Percentiles rank a stretch among this genome's conserved stretches.
phyloP scores from a whole-genome alignment of 1,140 invertebrate species.

The Nylanderia fulva region DNA sequence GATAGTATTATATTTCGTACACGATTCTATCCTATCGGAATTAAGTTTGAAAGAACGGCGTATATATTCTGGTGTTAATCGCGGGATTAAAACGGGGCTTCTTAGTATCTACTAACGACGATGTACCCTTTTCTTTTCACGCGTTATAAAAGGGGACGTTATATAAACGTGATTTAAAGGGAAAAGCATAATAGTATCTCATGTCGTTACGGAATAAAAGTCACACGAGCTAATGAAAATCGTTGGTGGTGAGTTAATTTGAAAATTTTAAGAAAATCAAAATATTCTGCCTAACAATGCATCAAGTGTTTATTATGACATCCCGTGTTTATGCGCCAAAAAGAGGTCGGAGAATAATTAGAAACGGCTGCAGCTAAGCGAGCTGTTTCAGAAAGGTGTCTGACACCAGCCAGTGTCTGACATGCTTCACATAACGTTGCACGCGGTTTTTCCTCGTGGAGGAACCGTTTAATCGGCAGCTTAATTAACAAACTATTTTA shows the following conservation, averaged over 20 bases:
- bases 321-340: slow-evolving; percentile 30
- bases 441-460: slow-evolving; percentile 20
- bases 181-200: slow-evolving; percentile 14
- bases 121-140: background rate
- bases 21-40: too few relatives aligned
- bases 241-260: slow-evolving; percentile 25
- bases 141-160: background rate
- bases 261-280: slow-evolving; percentile 57
- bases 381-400: slow-evolving; percentile 26
- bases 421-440: slow-evolving; percentile 25
- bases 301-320: slow-evolving; percentile 42
- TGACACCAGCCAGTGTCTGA: too few relatives aligned
- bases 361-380: slow-evolving; percentile 22
- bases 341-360: slow-evolving; percentile 54
- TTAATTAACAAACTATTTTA: slow-evolving; percentile 60
- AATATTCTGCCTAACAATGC: slow-evolving; percentile 35
- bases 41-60: background rate
- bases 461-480: slow-evolving; percentile 22
- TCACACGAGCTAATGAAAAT: slow-evolving; percentile 32
- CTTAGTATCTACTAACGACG: background rate
- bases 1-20: background rate
- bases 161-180: slow-evolving; percentile 8
- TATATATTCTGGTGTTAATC: background rate
- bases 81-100: background rate
- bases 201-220: slow-evolving; percentile 24